Conservation (phyloP, 1,140 invertebrate genomes). For the Reticulitermes speratus region DNA sequence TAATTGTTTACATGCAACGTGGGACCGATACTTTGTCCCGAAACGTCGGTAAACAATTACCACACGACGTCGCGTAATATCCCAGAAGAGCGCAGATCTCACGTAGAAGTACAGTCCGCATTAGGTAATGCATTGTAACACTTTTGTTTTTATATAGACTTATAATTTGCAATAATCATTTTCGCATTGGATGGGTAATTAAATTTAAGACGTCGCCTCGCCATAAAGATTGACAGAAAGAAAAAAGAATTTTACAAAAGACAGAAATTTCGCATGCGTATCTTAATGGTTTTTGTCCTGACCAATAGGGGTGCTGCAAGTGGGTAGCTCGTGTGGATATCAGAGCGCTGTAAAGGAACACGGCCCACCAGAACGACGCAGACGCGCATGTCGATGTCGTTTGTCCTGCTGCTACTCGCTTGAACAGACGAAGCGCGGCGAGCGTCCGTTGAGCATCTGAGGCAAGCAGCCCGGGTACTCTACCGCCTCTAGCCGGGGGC, state of each 20-base stretch:
- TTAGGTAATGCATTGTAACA: no score
- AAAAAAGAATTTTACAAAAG: neutral
- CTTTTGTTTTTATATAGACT: neutral
- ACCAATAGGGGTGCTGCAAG: slow-evolving; percentile 1
- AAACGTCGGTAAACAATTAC: no score
- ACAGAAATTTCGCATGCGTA: slow-evolving; percentile 1
- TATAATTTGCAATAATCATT: neutral
- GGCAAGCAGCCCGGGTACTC: neutral
- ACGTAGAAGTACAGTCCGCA: no score
- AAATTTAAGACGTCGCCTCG: neutral
- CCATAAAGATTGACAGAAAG: neutral
- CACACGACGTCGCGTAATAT: no score
- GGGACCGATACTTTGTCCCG: no score
- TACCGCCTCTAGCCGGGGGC: neutral
- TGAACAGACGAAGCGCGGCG: neutral
- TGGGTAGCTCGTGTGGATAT: slow-evolving; percentile 4
- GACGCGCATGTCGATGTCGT: neutral
- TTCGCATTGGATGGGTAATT: neutral
- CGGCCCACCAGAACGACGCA: neutral
- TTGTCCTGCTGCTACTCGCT: neutral
- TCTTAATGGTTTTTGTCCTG: neutral
- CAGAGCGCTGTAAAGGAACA: neutral
- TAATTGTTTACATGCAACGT: no score
- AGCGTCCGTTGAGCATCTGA: slow-evolving; percentile 4
- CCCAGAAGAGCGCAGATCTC: no score